Evolutionary conservation across 2,797 vertebrate genomes (phyloP).

Genomic region (Margarornis squamiger): DNA sequence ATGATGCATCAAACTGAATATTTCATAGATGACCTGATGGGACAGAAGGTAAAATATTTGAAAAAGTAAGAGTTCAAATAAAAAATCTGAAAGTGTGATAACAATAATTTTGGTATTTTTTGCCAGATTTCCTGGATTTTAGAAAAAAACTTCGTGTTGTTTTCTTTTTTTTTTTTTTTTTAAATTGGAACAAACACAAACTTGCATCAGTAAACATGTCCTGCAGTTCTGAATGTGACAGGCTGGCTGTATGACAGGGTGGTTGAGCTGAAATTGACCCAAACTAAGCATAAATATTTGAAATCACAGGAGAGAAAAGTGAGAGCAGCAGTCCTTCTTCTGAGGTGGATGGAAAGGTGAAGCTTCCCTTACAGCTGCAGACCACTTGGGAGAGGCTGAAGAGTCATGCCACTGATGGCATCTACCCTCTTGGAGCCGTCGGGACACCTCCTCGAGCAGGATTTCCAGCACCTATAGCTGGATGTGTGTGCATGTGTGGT

Average conservation of each 20-base stretch:
- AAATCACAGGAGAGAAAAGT: not conserved
- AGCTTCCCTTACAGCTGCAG: not conserved
- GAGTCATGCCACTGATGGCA: not conserved
- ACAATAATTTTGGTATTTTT: not conserved
- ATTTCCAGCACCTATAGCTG: not conserved
- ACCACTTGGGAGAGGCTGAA: not conserved
- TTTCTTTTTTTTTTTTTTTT: not conserved
- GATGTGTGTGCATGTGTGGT: accelerated
- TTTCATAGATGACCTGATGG: not conserved
- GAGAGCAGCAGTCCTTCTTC: not conserved
- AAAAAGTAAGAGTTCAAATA: not conserved
- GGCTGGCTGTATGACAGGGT: not conserved
- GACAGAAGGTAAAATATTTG: not conserved
- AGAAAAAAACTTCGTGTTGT: not conserved
- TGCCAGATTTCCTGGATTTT: not conserved
- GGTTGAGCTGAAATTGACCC: not conserved
- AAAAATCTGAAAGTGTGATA: not conserved
- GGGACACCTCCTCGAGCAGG: not conserved
- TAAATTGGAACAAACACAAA: not conserved
- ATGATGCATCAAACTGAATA: not conserved
- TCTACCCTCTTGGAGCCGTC: not conserved
- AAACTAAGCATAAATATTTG: not conserved
- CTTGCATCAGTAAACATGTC: not conserved
- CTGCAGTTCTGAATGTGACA: not conserved
- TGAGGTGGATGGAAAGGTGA: not conserved